Evolutionary conservation across 1,140 invertebrate genomes (phyloP), one percentile per base, ranked within the genome.

Genomic region (Atopsyche davidsoni): DNA sequence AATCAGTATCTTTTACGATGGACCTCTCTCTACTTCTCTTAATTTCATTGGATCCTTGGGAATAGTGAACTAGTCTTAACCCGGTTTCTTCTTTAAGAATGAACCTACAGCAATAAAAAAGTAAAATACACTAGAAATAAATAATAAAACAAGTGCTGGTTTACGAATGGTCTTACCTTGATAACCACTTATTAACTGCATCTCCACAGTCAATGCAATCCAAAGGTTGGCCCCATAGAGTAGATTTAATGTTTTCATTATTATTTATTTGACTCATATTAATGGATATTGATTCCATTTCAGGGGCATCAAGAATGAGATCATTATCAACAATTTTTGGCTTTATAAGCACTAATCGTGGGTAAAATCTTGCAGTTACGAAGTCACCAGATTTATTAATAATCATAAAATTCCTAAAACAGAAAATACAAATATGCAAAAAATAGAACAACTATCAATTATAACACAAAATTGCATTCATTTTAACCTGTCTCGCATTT

Each of bases 341-440:
- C 24, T 50, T 45, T 3, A 57, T 47, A 4, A 57, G 40, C 3
- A 57, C 24, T 2, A 57, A 23, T 14, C 34, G 36, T 13, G 55
- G 55, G n/a, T 57, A 21, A 28, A 17, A 24, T 22, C 55, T 41
- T 0, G 55, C 55, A 9, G 55, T 25, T 6, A 51, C 19, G 44
- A 53, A 57, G 17, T 25, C 38, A 4, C 45, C 46, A 14, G 14
- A 6, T 21, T 24, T 11, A 21, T 42, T 46, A 4, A 53, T 18
- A 28, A 57, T 31, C 51, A 57, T 46, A 22, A 57, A 53, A n/a
- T 35, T 18, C 28, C 55, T 57, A 24, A 16, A 46, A 41, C 22
- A 7, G 19, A 35, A 13, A 41, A 41, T 36, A 2, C 6, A 28
- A 28, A n/a, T 7, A 28, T 7, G n/a, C 13, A 46, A 35, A 2